Base-by-base conservation (phyloP, 2,797 vertebrate genomes). In the Adrianichthys oophorus region DNA sequence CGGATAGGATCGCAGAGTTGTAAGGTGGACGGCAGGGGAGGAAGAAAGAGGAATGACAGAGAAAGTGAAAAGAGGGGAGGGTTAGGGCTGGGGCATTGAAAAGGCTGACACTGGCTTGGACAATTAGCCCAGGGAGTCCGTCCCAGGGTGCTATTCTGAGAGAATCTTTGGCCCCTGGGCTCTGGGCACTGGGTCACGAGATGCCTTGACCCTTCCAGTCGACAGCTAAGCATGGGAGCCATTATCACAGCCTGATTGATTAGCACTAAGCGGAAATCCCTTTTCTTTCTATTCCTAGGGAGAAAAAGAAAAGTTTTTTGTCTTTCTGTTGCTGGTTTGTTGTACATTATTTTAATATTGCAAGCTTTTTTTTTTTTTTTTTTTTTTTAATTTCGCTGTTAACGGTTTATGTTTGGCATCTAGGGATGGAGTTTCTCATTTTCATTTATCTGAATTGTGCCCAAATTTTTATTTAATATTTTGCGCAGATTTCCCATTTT, bases 181-280 rank as follows among this genome's bases (percentile, higher is more conserved):
- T 72, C 88, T 79, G 72, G 79, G 84, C 80, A 74, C 87, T 70
- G 81, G 92, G 92, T 92, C 92, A 92, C 72, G 88, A 87, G 90
- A 91, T 88, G 89, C 83, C 86, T 81, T 93, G 92, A 93, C 92
- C 92, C 88, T 78, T 88, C 70, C 79, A 86, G 91, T 91, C 90
- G 89, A 89, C 91, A 87, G 89, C 90, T 74, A 90, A 83, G 89
- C 88, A 90, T 90, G 89, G 89, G 87, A 91, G 84, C 91, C 90
- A 92, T 93, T 93, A 93, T 93, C 88, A 89, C 74, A 67, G 85
- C 68, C 91, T 93, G 92, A 93, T 93, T 92, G 92, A 93, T 93
- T 93, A 91, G 90, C 87, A 85, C 82, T 75, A 76, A 91, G 90
- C 89, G 91, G 92, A 93, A 92, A 92, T 92, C 90, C 85, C 90